phyloP scores from a whole-genome alignment of 2,888 invertebrate species.

The Malthinus seriepunctatus region DNA sequence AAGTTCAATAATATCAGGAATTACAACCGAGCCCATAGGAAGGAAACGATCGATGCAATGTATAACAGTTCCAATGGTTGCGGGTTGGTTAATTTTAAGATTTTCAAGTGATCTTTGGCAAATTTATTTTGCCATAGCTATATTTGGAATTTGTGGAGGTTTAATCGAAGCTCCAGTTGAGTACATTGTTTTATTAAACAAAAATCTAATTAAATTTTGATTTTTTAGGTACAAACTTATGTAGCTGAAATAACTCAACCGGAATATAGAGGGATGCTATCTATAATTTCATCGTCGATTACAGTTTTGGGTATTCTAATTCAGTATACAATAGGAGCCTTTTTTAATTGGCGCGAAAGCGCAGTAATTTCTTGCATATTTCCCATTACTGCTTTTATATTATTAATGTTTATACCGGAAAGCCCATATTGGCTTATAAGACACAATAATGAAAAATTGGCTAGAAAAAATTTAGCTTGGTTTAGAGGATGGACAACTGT shows the following conservation, averaged over 20 bases:
- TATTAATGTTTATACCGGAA: slow-evolving; percentile 75
- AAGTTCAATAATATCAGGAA: slow-evolving; percentile 75
- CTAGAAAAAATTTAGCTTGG: slow-evolving; percentile 74
- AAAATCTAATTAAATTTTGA: neutral
- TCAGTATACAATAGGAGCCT: slow-evolving; percentile 75
- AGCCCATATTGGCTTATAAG: slow-evolving; percentile 80
- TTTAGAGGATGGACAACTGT: slow-evolving; percentile 75
- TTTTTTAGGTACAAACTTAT: slow-evolving; percentile 71
- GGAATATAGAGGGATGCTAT: slow-evolving; percentile 71
- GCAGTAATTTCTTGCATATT: slow-evolving; percentile 69
- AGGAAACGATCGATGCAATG: slow-evolving; percentile 76
- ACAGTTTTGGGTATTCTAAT: slow-evolving; percentile 76
- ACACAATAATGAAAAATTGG: slow-evolving; percentile 66
- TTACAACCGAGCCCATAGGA: slow-evolving; percentile 71
- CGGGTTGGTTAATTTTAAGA: slow-evolving; percentile 75
- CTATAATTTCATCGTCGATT: slow-evolving; percentile 75
- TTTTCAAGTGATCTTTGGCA: slow-evolving; percentile 65
- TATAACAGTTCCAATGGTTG: slow-evolving; percentile 73
- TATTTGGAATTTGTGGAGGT: slow-evolving; percentile 78
- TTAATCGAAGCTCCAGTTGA: slow-evolving; percentile 79
- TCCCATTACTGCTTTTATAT: slow-evolving; percentile 66
- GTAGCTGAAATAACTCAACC: slow-evolving; percentile 86
- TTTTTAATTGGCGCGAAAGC: slow-evolving; percentile 72
- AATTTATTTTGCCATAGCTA: slow-evolving; percentile 69
- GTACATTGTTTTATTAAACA: neutral